Base-by-base conservation (phyloP, 2,113 vertebrate species). In the Phainopepla nitens region DNA sequence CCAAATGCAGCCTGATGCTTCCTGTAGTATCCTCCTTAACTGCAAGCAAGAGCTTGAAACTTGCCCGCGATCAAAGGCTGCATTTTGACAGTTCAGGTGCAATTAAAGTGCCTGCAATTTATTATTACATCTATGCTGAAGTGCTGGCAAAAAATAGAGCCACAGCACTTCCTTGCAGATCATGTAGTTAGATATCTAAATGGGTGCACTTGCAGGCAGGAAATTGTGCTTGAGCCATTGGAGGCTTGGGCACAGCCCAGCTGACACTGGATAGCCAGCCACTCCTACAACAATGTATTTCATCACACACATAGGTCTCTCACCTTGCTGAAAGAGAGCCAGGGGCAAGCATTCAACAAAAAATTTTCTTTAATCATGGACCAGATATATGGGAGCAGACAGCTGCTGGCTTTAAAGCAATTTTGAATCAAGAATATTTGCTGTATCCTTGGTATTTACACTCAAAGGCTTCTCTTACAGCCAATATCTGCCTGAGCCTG, bases 11-110 rank as follows among this genome's bases (percentile, higher is more conserved):
- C 31, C 57, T 60, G 51, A 62, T 82, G 64, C 71, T 94, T 86
- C 76, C 76, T 83, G 28, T 66, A 87, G 66, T 33, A 49, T 56
- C 56, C 68, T 92, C 57, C 58, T 83, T 86, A 86, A 83, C 29
- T 81, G 44, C 88, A 96, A 94, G 88, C 69, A 83, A 93, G 64
- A 78, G 71, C 92, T 81, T 93, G 90, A 90, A 93, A 94, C 79
- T 68, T 4, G 2, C 49, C 51, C 0, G 2, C 54, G 64, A 96
- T 93, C 92, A 96, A 96, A 87, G 76, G 25, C 79, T 90, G 45
- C 49, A 15, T 94, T 92, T 92, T 90, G 92, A 92, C 60, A 87
- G 61, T 73, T 91, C 64, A 89, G 56, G 76, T 68, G 80, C 90
- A 94, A 96, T 96, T 90, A 96, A 88, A n/a, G 24, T 70, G 68